phyloP scores from a whole-genome alignment of 2,888 invertebrate species.

The Neocrepidodera transversa region DNA sequence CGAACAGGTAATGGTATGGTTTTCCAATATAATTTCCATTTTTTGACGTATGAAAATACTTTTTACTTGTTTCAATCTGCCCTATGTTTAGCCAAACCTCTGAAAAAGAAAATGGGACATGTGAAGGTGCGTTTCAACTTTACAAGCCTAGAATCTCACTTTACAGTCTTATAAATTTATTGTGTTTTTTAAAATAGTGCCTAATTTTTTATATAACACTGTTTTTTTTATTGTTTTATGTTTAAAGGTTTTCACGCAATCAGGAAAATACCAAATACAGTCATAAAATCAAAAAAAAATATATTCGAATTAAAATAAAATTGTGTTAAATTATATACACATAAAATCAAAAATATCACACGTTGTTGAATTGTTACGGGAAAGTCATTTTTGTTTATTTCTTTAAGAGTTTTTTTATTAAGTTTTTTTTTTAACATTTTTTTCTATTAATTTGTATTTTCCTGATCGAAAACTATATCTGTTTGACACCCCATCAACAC shows the following conservation, averaged over 20 bases:
- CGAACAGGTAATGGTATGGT: slow-evolving; percentile 56
- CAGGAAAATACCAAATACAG: slow-evolving; percentile 26
- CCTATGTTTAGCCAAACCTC: slow-evolving; percentile 58
- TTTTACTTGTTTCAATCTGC: slow-evolving; percentile 51
- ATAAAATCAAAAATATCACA: too few relatives aligned
- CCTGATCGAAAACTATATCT: slow-evolving; percentile 17
- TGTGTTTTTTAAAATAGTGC: slow-evolving; percentile 34
- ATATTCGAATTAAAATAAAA: not conserved
- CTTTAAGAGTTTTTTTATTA: too few relatives aligned
- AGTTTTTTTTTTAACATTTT: too few relatives aligned
- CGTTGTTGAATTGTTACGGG: too few relatives aligned
- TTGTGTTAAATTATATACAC: too few relatives aligned
- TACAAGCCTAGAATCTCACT: slow-evolving; percentile 49
- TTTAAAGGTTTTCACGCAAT: slow-evolving; percentile 17
- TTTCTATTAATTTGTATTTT: too few relatives aligned
- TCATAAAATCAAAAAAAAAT: not conserved
- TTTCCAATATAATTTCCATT: slow-evolving; percentile 41
- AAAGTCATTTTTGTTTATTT: too few relatives aligned
- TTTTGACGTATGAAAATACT: slow-evolving; percentile 34
- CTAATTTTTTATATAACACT: slow-evolving; percentile 27
- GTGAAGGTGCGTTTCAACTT: slow-evolving; percentile 56
- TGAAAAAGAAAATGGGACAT: slow-evolving; percentile 47
- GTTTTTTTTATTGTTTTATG: slow-evolving; percentile 25
- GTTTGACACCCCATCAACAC: not conserved
- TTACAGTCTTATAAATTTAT: slow-evolving; percentile 13